Evolutionary conservation across 2,113 vertebrate genomes (phyloP).

Genomic region (Romanogobio albipinnatus): DNA sequence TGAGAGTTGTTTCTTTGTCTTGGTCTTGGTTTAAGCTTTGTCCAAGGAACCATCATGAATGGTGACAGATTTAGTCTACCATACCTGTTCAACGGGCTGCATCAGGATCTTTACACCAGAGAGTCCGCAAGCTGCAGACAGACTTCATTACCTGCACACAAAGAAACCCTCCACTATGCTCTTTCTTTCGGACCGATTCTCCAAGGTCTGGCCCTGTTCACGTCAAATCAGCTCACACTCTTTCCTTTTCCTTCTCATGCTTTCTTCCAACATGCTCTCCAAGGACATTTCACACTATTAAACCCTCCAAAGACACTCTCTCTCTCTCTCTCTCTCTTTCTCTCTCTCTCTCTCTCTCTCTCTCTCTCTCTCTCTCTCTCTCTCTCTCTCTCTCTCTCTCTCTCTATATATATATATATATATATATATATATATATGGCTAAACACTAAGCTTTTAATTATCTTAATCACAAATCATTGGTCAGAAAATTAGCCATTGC

Average conservation of each 20-base stretch:
- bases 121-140: not conserved
- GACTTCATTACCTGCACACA: constrained; percentile 40
- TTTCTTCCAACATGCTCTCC: constrained; percentile 3
- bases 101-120: constrained; percentile 23
- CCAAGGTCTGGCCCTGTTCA: constrained; percentile 14
- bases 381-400: too few species aligned
- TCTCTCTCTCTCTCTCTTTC: too few species aligned
- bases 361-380: too few species aligned
- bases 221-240: constrained; percentile 25
- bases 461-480: too few species aligned
- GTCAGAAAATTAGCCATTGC: too few species aligned
- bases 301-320: not conserved
- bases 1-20: constrained; percentile 5
- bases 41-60: constrained; percentile 1
- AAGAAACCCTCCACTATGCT: constrained; percentile 30
- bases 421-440: too few species aligned
- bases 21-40: constrained; percentile 9
- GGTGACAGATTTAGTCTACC: constrained; percentile 19
- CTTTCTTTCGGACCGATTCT: constrained; percentile 24
- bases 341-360: too few species aligned
- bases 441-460: too few species aligned
- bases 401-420: too few species aligned
- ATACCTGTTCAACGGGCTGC: not conserved
- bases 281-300: not conserved
- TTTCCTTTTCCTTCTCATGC: not conserved